Base-by-base conservation (phyloP, 2,888 invertebrate genomes). In the Eristalis tenax region DNA sequence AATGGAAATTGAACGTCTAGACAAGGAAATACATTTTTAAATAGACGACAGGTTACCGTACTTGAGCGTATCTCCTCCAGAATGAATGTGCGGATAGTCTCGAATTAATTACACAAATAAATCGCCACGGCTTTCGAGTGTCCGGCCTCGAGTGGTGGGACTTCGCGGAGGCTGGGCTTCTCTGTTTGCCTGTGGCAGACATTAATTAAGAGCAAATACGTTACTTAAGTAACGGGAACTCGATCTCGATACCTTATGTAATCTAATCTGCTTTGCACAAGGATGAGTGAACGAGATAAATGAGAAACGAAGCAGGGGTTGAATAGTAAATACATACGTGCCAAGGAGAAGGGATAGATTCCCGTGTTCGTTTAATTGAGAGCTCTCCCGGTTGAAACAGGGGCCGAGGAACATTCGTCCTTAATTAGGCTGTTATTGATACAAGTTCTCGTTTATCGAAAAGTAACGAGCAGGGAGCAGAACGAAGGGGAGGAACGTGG, bases 1-100 rank as follows among this genome's bases (percentile, higher is more conserved):
- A 11, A 50, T 59, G 61, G 50, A 61, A 73, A 77, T 61, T 82
- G 64, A 74, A 68, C 56, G 85, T 86, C 85, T 82, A 82, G 85
- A 86, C 85, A 61, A 78, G 77, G 63, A 80, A 74, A 85, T 69
- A 85, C 81, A 81, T 73, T 80, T 80, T 81, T 68, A 73, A 80
- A 18, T 38, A 81, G 38, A 38, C 66, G 80, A 76, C 43, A 23
- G 63, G 74, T 81, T 73, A 84, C 65, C 63, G 43, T 2, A 59
- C 28, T 5, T 2, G 0, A 5, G 28, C n/a, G 28, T 5, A 4
- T 4, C 5, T 5, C 63, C 18, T 50, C 43, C 43, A 43, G 43
- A 26, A 64, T 23, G 40, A 23, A 15, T 28, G 32, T 32, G 11
- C 18, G 11, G 18, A 22, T 23, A 18, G 32, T 11, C 56, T 18